phyloP scores from a whole-genome alignment of 1,140 invertebrate species.

The Habropoda laboriosa region DNA sequence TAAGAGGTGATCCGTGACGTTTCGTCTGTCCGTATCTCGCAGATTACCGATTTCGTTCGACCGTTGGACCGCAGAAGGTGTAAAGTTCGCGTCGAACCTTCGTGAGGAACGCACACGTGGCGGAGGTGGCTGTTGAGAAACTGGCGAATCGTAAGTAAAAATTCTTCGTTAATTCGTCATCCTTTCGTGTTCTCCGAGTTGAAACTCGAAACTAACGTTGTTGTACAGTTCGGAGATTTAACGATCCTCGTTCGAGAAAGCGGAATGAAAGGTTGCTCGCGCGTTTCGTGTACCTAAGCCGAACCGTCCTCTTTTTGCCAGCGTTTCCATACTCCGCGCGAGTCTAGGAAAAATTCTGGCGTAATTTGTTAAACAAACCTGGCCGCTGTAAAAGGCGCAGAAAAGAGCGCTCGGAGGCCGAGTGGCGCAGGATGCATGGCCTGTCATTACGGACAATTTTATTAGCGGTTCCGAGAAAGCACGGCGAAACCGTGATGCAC shows the following conservation, averaged over 20 bases:
- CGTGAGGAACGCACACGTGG: not conserved
- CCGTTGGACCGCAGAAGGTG: not conserved
- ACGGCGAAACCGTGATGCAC: conserved; percentile 49
- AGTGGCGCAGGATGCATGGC: conserved; percentile 10
- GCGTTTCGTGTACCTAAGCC: not conserved
- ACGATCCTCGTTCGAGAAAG: not conserved
- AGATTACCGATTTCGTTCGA: conserved; percentile 27
- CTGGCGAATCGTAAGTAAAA: not conserved
- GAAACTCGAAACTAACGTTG: not conserved
- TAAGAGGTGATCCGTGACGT: conserved; percentile 60
- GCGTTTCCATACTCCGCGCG: not conserved
- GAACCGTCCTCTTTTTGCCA: not conserved
- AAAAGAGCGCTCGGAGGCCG: not conserved
- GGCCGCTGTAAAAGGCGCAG: conserved; percentile 4
- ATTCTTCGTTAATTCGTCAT: not conserved
- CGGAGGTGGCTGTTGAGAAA: too few relatives aligned
- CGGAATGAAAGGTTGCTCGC: not conserved
- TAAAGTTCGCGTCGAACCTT: conserved; percentile 11
- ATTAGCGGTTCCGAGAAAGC: conserved; percentile 40
- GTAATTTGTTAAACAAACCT: conserved; percentile 50
- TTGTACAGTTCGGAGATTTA: not conserved
- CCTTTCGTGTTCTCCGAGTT: too few relatives aligned
- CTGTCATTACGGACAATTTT: conserved; percentile 47
- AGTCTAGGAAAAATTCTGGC: conserved; percentile 20
- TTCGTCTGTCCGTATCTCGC: conserved; percentile 38